A percentile compares a stretch with the other conserved stretches of the same genome.
Conservation (phyloP, 2,113 vertebrate species). For the Hyla sarda region DNA sequence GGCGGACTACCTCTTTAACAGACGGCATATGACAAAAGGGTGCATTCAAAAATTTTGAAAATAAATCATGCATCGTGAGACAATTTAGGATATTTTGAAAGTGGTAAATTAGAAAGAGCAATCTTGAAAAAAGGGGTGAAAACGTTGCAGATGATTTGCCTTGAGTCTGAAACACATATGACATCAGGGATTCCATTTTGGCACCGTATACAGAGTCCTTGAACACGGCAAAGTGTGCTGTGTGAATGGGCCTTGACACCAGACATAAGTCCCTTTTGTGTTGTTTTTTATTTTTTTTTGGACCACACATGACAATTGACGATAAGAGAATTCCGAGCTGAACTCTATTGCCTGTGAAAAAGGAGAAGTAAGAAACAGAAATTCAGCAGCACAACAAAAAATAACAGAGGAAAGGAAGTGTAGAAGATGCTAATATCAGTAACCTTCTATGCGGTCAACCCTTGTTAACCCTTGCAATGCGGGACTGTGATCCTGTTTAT, state of each 20-base stretch:
- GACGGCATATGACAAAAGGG: no score
- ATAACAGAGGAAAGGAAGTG: background rate
- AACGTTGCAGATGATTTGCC: no score
- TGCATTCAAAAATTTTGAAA: no score
- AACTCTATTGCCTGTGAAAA: background rate
- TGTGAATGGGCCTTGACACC: background rate
- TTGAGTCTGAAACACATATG: no score
- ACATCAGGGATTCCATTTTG: no score
- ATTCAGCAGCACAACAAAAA: background rate
- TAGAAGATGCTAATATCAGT: background rate
- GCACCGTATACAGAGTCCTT: background rate
- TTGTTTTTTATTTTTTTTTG: background rate
- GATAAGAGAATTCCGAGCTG: background rate
- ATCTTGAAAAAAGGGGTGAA: no score
- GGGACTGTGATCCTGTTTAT: background rate
- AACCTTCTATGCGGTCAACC: background rate
- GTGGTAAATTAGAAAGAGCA: no score
- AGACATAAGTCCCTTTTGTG: background rate
- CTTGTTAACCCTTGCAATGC: background rate
- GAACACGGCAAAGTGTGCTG: background rate
- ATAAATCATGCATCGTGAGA: no score
- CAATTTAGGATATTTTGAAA: no score
- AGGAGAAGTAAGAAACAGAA: background rate
- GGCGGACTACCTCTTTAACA: no score
- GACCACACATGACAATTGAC: background rate